These are phyloP conservation scores for Pterocles burchelli DNA, from an alignment of 2,113 vertebrate genomes.

Conservation along the genomic window DNA sequence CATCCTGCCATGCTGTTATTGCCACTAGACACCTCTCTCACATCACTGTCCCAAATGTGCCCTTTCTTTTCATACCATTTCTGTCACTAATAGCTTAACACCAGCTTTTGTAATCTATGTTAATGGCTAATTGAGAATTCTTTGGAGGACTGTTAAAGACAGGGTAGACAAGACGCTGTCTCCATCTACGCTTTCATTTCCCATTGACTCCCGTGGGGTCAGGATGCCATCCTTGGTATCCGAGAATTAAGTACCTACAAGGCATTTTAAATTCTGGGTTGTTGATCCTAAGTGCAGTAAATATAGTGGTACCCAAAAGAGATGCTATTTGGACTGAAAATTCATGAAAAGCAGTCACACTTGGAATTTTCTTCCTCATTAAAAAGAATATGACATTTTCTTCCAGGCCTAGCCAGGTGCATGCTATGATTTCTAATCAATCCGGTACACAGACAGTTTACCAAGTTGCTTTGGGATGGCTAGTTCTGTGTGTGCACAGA, in stretches of 20 bases:
- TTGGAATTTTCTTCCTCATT: not conserved
- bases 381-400: not conserved
- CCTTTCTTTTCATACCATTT: not conserved
- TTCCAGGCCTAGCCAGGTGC: not conserved
- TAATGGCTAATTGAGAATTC: not conserved
- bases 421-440: not conserved
- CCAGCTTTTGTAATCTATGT: not conserved
- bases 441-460: not conserved
- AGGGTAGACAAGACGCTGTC: not conserved
- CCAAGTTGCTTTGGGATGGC: not conserved
- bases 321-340: not conserved
- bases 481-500: not conserved
- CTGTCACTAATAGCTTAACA: not conserved
- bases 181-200: not conserved
- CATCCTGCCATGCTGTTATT: not conserved
- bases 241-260: not conserved
- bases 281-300: not conserved
- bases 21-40: not conserved
- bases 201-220: not conserved
- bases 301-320: not conserved
- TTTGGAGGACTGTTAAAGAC: not conserved
- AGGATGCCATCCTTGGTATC: not conserved
- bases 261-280: not conserved
- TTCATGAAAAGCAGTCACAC: not conserved
- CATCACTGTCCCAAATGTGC: not conserved